Evolutionary conservation across 2,113 vertebrate genomes (phyloP).

Genomic region (Eulemur rufifrons): DNA sequence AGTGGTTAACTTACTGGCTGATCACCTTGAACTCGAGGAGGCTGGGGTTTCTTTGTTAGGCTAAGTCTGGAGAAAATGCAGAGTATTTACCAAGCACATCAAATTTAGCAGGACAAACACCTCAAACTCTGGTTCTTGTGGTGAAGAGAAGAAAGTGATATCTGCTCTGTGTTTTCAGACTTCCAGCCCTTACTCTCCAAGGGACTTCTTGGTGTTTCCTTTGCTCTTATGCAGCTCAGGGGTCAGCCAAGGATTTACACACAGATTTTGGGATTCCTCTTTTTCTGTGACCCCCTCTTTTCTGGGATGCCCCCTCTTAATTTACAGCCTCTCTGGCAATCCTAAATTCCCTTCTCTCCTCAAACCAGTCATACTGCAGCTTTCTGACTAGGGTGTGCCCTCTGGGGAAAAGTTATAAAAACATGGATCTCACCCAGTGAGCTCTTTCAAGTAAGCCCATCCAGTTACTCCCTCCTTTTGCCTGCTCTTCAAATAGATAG

Average conservation of each 20-base stretch:
- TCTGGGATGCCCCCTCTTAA: background rate
- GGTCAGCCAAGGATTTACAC: background rate
- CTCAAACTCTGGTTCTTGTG: background rate
- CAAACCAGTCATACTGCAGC: background rate
- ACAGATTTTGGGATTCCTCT: background rate
- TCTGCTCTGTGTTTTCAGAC: background rate
- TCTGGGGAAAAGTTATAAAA: background rate
- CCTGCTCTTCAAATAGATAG: background rate
- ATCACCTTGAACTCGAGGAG: background rate
- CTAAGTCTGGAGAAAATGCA: background rate
- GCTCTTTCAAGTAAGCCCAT: background rate
- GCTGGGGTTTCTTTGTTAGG: background rate
- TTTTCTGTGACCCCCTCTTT: background rate
- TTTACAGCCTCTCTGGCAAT: background rate
- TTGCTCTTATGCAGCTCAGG: background rate
- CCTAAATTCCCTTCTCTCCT: background rate
- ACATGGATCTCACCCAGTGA: background rate
- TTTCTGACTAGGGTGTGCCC: background rate
- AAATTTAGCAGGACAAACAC: background rate
- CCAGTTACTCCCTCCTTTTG: background rate
- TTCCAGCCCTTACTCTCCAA: background rate
- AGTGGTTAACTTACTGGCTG: background rate
- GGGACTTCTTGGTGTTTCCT: background rate
- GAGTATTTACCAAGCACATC: background rate
- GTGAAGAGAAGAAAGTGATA: background rate